These are phyloP conservation scores for Lagopus leucura DNA, from an alignment of 2,113 vertebrate genomes.

Conservation along the genomic window DNA sequence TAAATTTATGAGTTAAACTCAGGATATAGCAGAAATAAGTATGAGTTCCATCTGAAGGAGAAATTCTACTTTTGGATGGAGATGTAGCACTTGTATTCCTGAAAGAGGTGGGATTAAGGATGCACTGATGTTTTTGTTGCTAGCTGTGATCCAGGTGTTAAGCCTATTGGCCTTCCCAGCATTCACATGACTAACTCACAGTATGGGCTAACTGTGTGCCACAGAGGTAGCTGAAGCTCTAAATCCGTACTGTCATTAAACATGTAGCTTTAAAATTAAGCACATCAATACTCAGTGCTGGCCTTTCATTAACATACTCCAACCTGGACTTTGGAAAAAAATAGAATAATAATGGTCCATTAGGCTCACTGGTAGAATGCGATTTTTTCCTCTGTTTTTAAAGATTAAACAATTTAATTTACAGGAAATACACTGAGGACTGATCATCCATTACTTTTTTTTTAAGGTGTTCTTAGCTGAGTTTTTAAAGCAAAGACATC, in stretches of 20 bases:
- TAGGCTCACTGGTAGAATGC: not conserved
- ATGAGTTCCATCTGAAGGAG: not conserved
- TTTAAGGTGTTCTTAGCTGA: not conserved
- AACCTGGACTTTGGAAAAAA: not conserved
- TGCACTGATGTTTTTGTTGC: not conserved
- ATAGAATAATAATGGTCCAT: fast-evolving
- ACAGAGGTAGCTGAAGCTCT: not conserved
- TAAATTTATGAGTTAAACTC: not conserved
- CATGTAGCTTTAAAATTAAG: not conserved
- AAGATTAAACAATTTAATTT: not conserved
- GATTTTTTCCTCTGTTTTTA: not conserved
- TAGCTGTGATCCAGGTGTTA: not conserved
- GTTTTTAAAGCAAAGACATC: not conserved
- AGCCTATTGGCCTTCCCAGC: not conserved
- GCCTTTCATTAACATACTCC: not conserved
- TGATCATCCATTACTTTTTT: not conserved
- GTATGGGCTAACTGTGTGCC: not conserved
- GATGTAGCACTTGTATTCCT: not conserved
- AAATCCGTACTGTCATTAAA: not conserved
- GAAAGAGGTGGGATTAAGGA: not conserved
- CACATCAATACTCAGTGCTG: not conserved
- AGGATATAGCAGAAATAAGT: not conserved
- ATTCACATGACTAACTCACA: not conserved
- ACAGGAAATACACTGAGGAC: not conserved
- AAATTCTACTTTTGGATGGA: not conserved